Base-by-base conservation (phyloP, 2,888 invertebrate genomes). In the Drosophila macrospina region DNA sequence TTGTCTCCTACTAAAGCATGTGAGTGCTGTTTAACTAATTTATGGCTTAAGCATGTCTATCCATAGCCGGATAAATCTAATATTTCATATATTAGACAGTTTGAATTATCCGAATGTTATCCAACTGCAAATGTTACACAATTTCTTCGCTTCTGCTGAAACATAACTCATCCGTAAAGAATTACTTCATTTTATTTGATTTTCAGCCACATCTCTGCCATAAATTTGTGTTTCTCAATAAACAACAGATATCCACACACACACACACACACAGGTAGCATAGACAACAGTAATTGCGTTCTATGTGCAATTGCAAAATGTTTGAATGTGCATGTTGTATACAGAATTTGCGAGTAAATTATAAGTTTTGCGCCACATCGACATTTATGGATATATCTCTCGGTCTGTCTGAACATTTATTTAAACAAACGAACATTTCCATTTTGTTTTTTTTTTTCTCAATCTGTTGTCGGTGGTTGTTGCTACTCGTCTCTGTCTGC, bases 401-500 rank as follows among this genome's bases (percentile, higher is more conserved):
- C 26, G 26, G 15, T 13, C 32, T 26, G 10, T 65, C 30, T 50
- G 36, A 15, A 34, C n/a, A 60, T 39, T 20, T 45, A 68, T 73
- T 73, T 50, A 41, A 47, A 48, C 61, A 72, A 65, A 41, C 36
- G 41, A 61, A 36, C 48, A 47, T 11, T 51, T n/a, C n/a, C n/a
- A n/a, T n/a, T n/a, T n/a, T n/a, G n/a, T n/a, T n/a, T n/a, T 51
- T 59, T 42, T 20, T 20, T 20, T 51, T 59, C 36, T 20, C 56
- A 57, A 47, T 13, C 24, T 41, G 16, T 28, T 24, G 50, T 32
- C 16, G 47, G 47, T 30, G 39, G 37, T 50, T 37, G 37, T 28
- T 28, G 24, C 13, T n/a, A 34, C 13, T 30, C 10, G n/a, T 55
- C 36, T 32, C 7, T 20, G 26, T 51, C 20, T 51, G 20, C 20